Evolutionary conservation across 2,888 invertebrate species (phyloP), one percentile per base, ranked within the genome.

Genomic region (Phyto melanocephala): DNA sequence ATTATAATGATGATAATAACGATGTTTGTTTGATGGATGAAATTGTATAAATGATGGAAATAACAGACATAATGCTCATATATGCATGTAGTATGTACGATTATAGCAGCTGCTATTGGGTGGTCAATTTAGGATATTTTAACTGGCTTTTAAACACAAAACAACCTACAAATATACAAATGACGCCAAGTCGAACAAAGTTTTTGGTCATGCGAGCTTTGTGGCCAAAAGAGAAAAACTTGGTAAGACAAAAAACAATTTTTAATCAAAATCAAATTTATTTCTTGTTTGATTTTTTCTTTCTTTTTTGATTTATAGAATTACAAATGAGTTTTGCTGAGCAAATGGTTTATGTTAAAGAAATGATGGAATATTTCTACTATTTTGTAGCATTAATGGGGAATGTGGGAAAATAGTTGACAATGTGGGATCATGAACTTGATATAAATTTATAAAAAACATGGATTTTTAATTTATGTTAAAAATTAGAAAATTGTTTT

Each of bases 1-100:
- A 79, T 72, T 71, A 71, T 71, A 79, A 79, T 72, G 71, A 79
- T 71, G 71, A 79, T 72, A 58, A 71, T 71, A 79, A 72, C 65
- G 65, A 79, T 71, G 71, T 71, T 77, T 68, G 40, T 68, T 68
- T 67, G 67, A 76, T 68, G 47, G 50, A 65, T 47, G 35, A 79
- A 71, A 56, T 56, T 65, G 40, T 28, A 63, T 65, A 79, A 22
- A 68, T 15, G 52, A 17, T 1, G 15, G 5, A 33, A 20, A 45
- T 24, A 60, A 28, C n/a, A n/a, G n/a, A n/a, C n/a, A n/a, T n/a
- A n/a, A n/a, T n/a, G n/a, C n/a, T n/a, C n/a, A 28, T 28, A 5
- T 28, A 28, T 28, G 28, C 3, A 28, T 28, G 3, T 6, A 28
- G 6, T 28, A 28, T 28, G 28, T 28, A 35, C 35, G 37, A 6